These are phyloP conservation scores for Colletes gigas DNA, from an alignment of 1,140 invertebrate species.

Conservation along the genomic window DNA sequence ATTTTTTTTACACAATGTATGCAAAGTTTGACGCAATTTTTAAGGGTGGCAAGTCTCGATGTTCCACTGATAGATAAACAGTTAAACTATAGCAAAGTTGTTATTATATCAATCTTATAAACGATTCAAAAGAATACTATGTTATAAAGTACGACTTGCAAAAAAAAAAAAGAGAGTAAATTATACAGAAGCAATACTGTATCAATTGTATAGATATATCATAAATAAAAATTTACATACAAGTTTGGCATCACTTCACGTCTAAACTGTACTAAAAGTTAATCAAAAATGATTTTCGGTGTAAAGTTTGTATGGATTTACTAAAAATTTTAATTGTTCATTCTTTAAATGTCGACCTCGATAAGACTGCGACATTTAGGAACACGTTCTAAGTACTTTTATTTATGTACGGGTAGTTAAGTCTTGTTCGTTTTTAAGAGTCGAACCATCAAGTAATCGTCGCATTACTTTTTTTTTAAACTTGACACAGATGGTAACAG, in stretches of 20 bases:
- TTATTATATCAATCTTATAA: constrained; percentile 4
- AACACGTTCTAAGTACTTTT: constrained; percentile 13
- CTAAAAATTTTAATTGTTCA: background rate
- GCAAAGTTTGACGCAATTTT: too few relatives aligned
- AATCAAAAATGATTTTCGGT: background rate
- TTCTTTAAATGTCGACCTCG: background rate
- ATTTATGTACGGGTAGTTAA: background rate
- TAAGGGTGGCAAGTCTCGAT: too few relatives aligned
- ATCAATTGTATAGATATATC: constrained; percentile 1
- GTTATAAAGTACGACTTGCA: background rate
- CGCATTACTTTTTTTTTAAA: background rate
- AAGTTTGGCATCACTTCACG: constrained; percentile 1
- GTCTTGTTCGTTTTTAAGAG: background rate
- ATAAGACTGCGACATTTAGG: background rate
- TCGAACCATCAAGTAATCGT: background rate
- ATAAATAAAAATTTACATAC: background rate
- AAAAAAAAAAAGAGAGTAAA: too few relatives aligned
- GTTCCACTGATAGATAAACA: too few relatives aligned
- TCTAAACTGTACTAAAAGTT: background rate
- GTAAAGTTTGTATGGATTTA: background rate
- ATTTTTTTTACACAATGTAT: too few relatives aligned
- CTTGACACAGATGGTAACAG: constrained; percentile 41
- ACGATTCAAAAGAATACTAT: background rate
- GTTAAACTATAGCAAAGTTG: constrained; percentile 9
- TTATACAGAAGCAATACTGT: background rate